Base-by-base conservation (phyloP, 2,113 vertebrate species). In the Rousettus leschenaultii region DNA sequence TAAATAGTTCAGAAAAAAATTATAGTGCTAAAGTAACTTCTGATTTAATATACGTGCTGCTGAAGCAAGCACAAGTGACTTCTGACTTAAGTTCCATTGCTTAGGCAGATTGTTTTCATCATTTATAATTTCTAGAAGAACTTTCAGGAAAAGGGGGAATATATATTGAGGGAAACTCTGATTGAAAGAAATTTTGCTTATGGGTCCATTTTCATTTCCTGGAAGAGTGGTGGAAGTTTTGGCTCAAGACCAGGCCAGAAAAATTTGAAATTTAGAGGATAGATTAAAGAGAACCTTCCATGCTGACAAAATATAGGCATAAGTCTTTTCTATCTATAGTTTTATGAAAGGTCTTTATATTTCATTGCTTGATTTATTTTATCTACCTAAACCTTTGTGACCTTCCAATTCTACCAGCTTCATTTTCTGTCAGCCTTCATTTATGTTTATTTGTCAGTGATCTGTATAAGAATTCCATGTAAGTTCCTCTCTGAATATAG, bases 1-100 rank as follows among this genome's bases (percentile, higher is more conserved):
- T 89, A 88, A 90, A 61, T 75, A 71, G 33, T 90, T 82, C 24
- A 66, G 92, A 61, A 78, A 79, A 79, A 94, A 83, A 38, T 78
- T 92, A 57, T 18, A 61, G 53, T 70, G 61, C 74, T 51, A 51
- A 59, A 71, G 43, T 65, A 18, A 89, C 24, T 66, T 86, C 48
- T 21, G 35, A 71, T 55, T 94, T 68, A 94, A 71, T 15, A 51
- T 51, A 51, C 16, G 51, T 51, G 51, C 51, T 16, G 15, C 51
- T 5, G 15, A 51, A 51, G 15, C 51, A 15, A 51, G 51, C 51
- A 5, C 51, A 59, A 77, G 43, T 63, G 18, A 89, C 24, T 71
- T 86, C 48, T 21, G 40, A 77, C 48, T 94, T 66, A 94, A 80
- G 38, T 90, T 84, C 61, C 22, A 71, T 35, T 79, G 48, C 28